Conservation (phyloP, 2,888 invertebrate genomes). For the Callosobruchus maculatus region DNA sequence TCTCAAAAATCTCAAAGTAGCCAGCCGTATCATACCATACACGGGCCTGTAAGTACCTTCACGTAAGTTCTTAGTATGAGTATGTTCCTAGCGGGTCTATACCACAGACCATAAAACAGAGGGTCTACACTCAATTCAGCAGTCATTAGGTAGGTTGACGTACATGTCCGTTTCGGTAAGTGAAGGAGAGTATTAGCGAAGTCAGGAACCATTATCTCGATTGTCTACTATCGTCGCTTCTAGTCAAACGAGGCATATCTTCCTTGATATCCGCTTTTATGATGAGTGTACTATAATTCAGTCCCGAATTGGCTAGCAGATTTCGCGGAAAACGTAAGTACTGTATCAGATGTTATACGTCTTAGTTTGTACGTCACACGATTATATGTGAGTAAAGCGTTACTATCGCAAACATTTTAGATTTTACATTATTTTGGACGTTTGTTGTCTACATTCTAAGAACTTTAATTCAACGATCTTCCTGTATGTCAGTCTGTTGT, state of each 20-base stretch:
- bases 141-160: neutral
- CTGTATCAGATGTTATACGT: no score
- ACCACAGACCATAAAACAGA: no score
- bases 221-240: neutral
- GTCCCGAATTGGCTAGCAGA: neutral
- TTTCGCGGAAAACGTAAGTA: neutral
- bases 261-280: neutral
- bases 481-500: no score
- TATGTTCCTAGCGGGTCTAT: neutral
- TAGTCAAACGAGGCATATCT: neutral
- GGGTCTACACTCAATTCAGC: neutral
- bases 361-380: no score
- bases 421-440: no score
- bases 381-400: no score
- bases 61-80: neutral
- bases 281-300: neutral
- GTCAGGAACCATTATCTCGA: neutral
- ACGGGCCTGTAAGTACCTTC: neutral
- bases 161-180: neutral
- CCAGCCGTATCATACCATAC: no score
- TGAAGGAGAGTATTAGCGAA: neutral
- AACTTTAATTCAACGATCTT: no score
- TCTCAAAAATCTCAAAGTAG: no score
- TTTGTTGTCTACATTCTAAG: no score
- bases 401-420: no score